Base-by-base conservation (phyloP, 2,888 invertebrate species). In the Phytoseiulus persimilis region DNA sequence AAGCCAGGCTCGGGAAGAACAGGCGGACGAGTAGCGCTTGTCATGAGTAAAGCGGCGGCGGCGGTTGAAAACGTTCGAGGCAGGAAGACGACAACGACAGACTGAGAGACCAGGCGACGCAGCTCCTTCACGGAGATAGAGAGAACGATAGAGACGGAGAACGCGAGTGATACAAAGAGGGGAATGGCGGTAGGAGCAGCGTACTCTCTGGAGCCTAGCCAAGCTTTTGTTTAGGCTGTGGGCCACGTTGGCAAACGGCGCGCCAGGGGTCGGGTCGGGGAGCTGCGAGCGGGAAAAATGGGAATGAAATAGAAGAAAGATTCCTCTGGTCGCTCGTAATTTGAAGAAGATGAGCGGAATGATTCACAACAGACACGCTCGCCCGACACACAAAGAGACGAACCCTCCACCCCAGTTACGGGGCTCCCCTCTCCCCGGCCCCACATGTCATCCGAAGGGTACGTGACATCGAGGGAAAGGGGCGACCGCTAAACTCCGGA, bases 161-260 rank as follows among this genome's bases (percentile, higher is more conserved):
- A 23, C 23, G 65, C 5, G 65, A 65, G 65, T 28, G 65, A 65
- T 28, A 65, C 65, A 65, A 65, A 65, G 65, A 18, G 65, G 28
- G 65, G 18, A 65, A 65, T 23, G 65, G 28, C 65, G 65, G 28
- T 23, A 28, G 65, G 2, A 65, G 65, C 14, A 65, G 65, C 65
- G 65, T 65, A 28, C 65, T 65, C 87, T 87, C 87, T 31, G 87
- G 87, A 87, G 87, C 32, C 3, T 33, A 45, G 87, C 87, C 87
- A 87, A 87, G 32, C 87, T 87, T 87, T 87, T 87, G 87, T 87
- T 87, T 87, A 87, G 87, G 39, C 28, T 65, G 65, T 2, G 65
- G 65, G 65, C 23, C 1, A 65, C 65, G 65, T 65, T 65, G 65
- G 65, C 65, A 65, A 65, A 23, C 65, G 23, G 65, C 65, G 65